Percentiles rank a stretch among this genome's conserved stretches.
phyloP scores from a whole-genome alignment of 1,140 invertebrate genomes.

The Pseudobourletiella spinata region DNA sequence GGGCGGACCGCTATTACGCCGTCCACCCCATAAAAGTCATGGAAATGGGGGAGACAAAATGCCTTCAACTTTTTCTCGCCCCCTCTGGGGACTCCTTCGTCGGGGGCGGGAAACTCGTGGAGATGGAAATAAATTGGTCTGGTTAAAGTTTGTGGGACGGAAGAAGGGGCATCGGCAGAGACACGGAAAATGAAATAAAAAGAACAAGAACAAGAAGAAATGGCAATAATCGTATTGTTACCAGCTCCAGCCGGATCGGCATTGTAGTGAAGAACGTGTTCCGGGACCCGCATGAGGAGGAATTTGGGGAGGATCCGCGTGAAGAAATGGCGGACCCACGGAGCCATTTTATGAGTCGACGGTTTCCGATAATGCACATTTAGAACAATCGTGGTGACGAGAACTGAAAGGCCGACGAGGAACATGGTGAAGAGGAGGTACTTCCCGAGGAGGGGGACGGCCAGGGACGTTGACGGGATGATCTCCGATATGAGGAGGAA shows the following conservation, averaged over 20 bases:
- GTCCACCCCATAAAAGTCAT: no score
- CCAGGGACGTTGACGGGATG: slow-evolving; percentile 95
- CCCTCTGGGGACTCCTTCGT: no score
- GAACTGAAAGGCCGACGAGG: slow-evolving; percentile 88
- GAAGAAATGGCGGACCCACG: slow-evolving; percentile 81
- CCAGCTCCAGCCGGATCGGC: slow-evolving; percentile 9
- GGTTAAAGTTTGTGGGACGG: neutral
- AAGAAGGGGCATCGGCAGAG: neutral
- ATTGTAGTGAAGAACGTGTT: slow-evolving; percentile 32
- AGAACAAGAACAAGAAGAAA: neutral
- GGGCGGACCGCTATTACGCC: no score
- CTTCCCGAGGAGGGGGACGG: slow-evolving; percentile 91
- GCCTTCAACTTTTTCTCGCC: no score
- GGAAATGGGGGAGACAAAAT: no score
- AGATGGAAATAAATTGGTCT: neutral
- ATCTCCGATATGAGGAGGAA: slow-evolving; percentile 96
- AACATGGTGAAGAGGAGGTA: slow-evolving; percentile 99
- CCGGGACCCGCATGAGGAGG: slow-evolving; percentile 62
- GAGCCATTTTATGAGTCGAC: slow-evolving; percentile 92
- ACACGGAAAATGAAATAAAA: neutral
- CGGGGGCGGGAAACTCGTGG: neutral
- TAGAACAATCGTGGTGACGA: slow-evolving; percentile 93
- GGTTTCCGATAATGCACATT: slow-evolving; percentile 99
- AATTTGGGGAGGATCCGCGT: slow-evolving; percentile 73
- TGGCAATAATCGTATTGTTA: neutral